These are phyloP conservation scores for Venusia cambrica DNA, from an alignment of 2,888 invertebrate genomes.

Conservation along the genomic window DNA sequence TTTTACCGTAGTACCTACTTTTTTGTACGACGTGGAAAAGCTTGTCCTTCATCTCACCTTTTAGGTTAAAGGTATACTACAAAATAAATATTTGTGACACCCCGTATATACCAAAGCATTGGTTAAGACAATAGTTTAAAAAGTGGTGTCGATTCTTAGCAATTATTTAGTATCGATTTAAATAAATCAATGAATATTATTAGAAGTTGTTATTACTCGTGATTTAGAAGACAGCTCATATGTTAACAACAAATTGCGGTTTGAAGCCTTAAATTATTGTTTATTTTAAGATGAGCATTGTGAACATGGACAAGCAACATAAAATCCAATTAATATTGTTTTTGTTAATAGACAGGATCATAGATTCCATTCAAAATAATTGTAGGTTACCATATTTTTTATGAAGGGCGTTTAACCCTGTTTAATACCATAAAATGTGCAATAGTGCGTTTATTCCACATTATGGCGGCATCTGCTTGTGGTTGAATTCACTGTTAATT, in stretches of 20 bases:
- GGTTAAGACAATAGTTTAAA: constrained; percentile 68
- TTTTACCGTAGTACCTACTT: too few species aligned
- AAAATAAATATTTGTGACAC: constrained; percentile 9
- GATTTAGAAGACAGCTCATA: constrained; percentile 73
- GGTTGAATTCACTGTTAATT: too few species aligned
- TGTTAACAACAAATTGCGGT: constrained; percentile 59
- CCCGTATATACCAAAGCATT: constrained; percentile 18
- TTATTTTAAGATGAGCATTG: constrained; percentile 23
- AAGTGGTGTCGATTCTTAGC: constrained; percentile 69
- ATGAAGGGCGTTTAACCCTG: too few species aligned
- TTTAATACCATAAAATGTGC: too few species aligned
- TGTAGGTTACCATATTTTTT: too few species aligned
- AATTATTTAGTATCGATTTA: constrained; percentile 72
- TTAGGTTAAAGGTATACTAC: too few species aligned
- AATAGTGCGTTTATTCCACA: too few species aligned
- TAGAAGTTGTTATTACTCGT: constrained; percentile 66
- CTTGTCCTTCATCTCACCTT: too few species aligned
- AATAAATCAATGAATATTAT: constrained; percentile 77
- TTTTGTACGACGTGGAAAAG: too few species aligned
- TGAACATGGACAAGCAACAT: constrained; percentile 1
- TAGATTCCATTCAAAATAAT: too few species aligned
- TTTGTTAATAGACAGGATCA: constrained; percentile 1
- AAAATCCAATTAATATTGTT: constrained; percentile 12
- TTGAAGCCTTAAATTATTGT: constrained; percentile 37
- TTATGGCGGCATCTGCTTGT: too few species aligned